These are phyloP conservation scores for Scytalopus superciliaris DNA, from an alignment of 2,113 vertebrate genomes.

Conservation along the genomic window DNA sequence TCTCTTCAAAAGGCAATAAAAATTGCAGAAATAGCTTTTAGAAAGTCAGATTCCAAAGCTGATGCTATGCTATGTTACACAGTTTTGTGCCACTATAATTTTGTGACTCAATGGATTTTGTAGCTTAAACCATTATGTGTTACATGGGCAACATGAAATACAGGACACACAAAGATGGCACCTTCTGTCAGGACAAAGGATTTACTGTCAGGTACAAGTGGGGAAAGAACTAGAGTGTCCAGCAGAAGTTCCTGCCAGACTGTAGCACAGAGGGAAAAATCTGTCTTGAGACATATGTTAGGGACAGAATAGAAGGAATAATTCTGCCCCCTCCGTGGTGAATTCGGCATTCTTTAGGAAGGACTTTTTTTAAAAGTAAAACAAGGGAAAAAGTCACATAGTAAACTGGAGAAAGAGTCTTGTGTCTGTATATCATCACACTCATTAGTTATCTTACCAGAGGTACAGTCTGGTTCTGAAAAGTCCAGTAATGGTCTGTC, in stretches of 20 bases:
- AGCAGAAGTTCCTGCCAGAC: background rate
- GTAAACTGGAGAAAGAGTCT: background rate
- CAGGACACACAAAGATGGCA: background rate
- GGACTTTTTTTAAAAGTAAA: background rate
- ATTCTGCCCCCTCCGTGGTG: background rate
- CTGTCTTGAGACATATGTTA: background rate
- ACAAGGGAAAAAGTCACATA: background rate
- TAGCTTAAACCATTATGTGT: background rate
- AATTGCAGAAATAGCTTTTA: background rate
- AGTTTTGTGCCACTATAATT: background rate
- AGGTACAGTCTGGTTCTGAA: slow-evolving; percentile 70
- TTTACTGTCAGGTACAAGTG: background rate
- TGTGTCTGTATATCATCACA: background rate
- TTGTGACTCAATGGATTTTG: background rate
- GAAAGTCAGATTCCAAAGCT: background rate
- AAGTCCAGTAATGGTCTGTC: slow-evolving; percentile 69
- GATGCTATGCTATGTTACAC: background rate
- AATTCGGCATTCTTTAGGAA: background rate
- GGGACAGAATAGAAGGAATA: background rate
- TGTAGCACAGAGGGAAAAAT: background rate
- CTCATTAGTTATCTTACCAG: slow-evolving; percentile 71
- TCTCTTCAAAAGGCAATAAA: background rate
- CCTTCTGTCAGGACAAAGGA: background rate
- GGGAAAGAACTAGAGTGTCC: background rate
- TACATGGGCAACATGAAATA: background rate